A percentile compares a stretch with the other conserved stretches of the same genome.
phyloP scores from a whole-genome alignment of 2,888 invertebrate genomes.

The Agrochola litura region DNA sequence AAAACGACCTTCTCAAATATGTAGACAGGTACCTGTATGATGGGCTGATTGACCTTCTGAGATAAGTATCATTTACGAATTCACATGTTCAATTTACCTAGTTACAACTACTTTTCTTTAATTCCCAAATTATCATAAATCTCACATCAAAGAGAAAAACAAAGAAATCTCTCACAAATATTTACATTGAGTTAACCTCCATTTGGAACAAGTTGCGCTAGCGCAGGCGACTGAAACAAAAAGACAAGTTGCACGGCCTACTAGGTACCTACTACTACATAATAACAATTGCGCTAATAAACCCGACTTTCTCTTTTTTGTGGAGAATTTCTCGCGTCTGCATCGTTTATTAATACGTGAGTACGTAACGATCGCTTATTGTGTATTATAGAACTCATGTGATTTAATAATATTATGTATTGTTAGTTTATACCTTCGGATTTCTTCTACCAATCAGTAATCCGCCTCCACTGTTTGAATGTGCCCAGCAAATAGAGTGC shows the following conservation, averaged over 20 bases:
- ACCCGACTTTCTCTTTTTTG: conserved; percentile 76
- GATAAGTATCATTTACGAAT: conserved; percentile 24
- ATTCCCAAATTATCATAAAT: conserved; percentile 48
- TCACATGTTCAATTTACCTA: conserved; percentile 31
- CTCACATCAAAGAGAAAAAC: conserved; percentile 41
- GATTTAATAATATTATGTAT: conserved; percentile 45
- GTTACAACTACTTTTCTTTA: conserved; percentile 15
- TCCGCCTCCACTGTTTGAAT: neutral
- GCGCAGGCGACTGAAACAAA: conserved; percentile 47
- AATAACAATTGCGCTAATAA: conserved; percentile 71
- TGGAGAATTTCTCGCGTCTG: conserved; percentile 68
- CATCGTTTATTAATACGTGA: conserved; percentile 55
- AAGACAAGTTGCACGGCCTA: conserved; percentile 60
- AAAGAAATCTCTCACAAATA: conserved; percentile 57
- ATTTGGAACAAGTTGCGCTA: conserved; percentile 44
- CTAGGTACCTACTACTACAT: conserved; percentile 51
- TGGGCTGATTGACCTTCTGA: conserved; percentile 5
- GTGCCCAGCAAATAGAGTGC: neutral
- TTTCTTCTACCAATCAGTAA: conserved; percentile 5
- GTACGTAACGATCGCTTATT: conserved; percentile 57
- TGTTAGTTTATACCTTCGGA: neutral
- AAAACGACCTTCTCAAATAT: conserved; percentile 47
- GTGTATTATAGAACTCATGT: conserved; percentile 46
- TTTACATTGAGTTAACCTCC: conserved; percentile 59
- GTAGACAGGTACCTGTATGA: neutral